These are phyloP conservation scores for Diarsia rubi DNA, from an alignment of 2,888 invertebrate species.

Conservation along the genomic window DNA sequence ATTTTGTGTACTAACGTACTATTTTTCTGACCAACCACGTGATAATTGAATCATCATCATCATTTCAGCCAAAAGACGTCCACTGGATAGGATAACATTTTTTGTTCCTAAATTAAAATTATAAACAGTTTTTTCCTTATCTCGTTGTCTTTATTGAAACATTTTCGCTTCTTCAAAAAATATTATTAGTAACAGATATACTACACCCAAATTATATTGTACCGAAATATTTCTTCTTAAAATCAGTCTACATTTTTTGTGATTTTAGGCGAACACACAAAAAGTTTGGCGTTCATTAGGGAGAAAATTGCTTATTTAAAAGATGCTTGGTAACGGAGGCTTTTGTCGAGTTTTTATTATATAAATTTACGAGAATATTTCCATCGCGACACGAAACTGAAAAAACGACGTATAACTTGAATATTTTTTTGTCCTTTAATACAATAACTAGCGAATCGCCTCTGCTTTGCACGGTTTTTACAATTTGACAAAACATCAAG, in stretches of 20 bases:
- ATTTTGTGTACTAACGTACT: background rate
- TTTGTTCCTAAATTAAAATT: too few species aligned
- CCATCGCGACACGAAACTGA: slow-evolving; percentile 10
- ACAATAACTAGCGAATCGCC: background rate
- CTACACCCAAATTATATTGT: slow-evolving; percentile 16
- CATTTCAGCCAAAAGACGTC: too few species aligned
- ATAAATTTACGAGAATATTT: slow-evolving; percentile 52
- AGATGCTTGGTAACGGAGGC: slow-evolving; percentile 44
- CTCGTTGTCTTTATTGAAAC: too few species aligned
- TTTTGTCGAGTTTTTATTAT: slow-evolving; percentile 59
- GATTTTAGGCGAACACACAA: slow-evolving; percentile 45
- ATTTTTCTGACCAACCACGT: background rate
- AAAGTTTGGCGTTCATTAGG: slow-evolving; percentile 54
- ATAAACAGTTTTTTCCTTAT: too few species aligned
- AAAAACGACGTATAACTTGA: slow-evolving; percentile 5
- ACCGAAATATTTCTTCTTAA: slow-evolving; percentile 16
- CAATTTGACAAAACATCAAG: background rate
- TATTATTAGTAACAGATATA: background rate
- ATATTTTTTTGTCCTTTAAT: slow-evolving; percentile 11
- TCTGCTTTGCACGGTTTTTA: background rate
- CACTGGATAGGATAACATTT: too few species aligned
- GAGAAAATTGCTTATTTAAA: slow-evolving; percentile 62
- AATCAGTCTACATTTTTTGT: slow-evolving; percentile 13
- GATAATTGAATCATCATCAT: background rate
- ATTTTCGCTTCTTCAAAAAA: too few species aligned